Evolutionary conservation across 2,113 vertebrate species (phyloP).

Genomic region (Salminus brasiliensis): DNA sequence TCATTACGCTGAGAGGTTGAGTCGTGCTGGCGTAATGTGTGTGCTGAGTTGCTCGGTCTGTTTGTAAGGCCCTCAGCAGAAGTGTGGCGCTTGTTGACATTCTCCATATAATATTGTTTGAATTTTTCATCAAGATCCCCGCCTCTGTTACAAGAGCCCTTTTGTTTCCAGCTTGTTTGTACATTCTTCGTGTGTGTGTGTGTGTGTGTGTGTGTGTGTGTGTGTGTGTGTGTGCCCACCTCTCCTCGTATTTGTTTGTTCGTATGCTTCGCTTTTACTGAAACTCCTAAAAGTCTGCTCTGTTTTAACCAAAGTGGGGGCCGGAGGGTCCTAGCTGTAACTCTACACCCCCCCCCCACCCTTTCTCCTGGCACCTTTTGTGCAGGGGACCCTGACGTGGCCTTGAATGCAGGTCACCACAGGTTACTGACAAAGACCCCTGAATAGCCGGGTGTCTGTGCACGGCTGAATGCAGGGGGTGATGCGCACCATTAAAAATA

Average conservation of each 20-base stretch:
- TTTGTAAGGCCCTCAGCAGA: conserved; percentile 93
- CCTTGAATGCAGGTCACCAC: conserved; percentile 78
- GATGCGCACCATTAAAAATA: conserved; percentile 76
- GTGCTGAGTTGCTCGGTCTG: conserved; percentile 90
- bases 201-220: conserved; percentile 32
- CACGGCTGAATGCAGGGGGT: conserved; percentile 66
- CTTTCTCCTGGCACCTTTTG: conserved; percentile 68
- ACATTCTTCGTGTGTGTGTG: conserved; percentile 72
- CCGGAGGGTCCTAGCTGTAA: conserved; percentile 59
- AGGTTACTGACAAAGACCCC: conserved; percentile 76
- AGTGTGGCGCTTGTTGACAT: conserved; percentile 90
- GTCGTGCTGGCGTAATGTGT: conserved; percentile 83
- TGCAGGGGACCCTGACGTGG: conserved; percentile 70
- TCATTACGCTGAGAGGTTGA: conserved; percentile 76
- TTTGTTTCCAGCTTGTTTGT: conserved; percentile 79
- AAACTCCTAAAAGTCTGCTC: conserved; percentile 52
- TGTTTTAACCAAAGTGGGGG: conserved; percentile 28
- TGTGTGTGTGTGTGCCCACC: conserved; percentile 48
- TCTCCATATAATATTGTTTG: conserved; percentile 94
- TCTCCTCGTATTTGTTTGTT: conserved; percentile 51
- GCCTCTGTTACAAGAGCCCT: conserved; percentile 76
- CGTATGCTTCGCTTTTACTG: conserved; percentile 40
- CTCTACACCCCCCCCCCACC: conserved; percentile 32
- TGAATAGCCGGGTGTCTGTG: conserved; percentile 70
- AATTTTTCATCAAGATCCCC: conserved; percentile 88